A percentile compares a stretch with the other conserved stretches of the same genome.
These are phyloP conservation scores for Phragmatobia fuliginosa DNA, from an alignment of 2,888 invertebrate species.

Conservation along the genomic window DNA sequence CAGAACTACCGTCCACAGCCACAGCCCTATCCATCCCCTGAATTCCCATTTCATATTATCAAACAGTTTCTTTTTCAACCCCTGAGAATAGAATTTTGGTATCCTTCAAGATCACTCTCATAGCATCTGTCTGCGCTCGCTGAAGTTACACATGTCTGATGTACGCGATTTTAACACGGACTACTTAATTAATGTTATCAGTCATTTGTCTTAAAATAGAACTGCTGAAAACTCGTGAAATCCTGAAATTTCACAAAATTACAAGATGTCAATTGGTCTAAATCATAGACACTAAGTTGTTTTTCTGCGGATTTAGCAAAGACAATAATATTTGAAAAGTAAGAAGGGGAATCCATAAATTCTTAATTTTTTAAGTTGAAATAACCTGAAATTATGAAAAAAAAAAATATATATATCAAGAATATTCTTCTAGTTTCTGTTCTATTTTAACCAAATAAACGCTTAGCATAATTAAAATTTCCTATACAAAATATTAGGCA, in stretches of 20 bases:
- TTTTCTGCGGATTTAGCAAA: slow-evolving; percentile 51
- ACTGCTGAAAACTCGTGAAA: slow-evolving; percentile 74
- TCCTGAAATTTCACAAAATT: slow-evolving; percentile 71
- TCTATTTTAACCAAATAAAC: too few relatives aligned
- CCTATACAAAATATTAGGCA: too few relatives aligned
- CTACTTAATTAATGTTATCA: slow-evolving; percentile 73
- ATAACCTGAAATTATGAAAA: background rate
- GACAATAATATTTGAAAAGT: slow-evolving; percentile 30
- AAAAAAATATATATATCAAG: too few relatives aligned
- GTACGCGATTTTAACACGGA: slow-evolving; percentile 57
- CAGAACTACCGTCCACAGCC: slow-evolving; percentile 68
- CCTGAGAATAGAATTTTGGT: slow-evolving; percentile 54
- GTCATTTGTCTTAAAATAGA: slow-evolving; percentile 85
- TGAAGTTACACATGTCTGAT: slow-evolving; percentile 63
- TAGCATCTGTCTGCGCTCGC: slow-evolving; percentile 52
- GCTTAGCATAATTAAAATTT: too few relatives aligned
- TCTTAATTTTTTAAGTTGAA: background rate
- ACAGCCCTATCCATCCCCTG: slow-evolving; percentile 73
- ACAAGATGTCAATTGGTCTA: slow-evolving; percentile 65
- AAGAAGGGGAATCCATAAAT: slow-evolving; percentile 29
- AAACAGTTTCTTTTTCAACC: slow-evolving; percentile 53
- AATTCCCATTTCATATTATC: slow-evolving; percentile 83
- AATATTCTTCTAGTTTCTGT: too few relatives aligned
- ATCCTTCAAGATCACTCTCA: slow-evolving; percentile 66
- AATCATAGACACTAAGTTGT: slow-evolving; percentile 55